Percentiles rank a stretch among this genome's conserved stretches.
These are phyloP conservation scores for Crossocerus cetratus DNA, from an alignment of 2,888 invertebrate genomes.

Conservation along the genomic window DNA sequence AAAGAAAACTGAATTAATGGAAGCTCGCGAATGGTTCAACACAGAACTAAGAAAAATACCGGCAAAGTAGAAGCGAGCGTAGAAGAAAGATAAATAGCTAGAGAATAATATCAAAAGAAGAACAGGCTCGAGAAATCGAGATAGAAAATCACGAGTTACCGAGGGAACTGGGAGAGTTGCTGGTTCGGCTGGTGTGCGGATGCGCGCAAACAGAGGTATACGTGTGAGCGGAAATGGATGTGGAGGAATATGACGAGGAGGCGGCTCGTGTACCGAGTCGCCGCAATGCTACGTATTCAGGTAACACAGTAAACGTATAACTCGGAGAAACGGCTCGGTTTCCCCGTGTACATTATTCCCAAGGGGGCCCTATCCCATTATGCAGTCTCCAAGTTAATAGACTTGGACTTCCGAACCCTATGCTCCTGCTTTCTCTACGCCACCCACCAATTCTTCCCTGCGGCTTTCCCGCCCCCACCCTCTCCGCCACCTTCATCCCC, in stretches of 20 bases:
- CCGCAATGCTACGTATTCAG: conserved; percentile 21
- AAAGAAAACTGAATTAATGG: too few species aligned
- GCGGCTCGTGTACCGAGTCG: conserved; percentile 24
- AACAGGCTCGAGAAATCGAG: background rate
- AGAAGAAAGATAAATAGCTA: background rate
- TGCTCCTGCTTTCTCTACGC: conserved; percentile 32
- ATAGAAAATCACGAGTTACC: background rate
- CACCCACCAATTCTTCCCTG: conserved; percentile 10
- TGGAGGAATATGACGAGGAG: conserved; percentile 35
- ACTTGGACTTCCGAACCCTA: conserved; percentile 60
- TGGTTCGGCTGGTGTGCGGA: background rate
- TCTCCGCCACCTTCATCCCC: background rate
- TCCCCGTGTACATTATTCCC: conserved; percentile 58
- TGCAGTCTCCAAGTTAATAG: conserved; percentile 64
- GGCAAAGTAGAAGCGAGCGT: background rate
- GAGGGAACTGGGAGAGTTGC: background rate
- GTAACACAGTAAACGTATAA: conserved; percentile 34
- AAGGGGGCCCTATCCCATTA: conserved; percentile 61
- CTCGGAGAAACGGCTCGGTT: conserved; percentile 31
- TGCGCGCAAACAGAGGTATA: conserved; percentile 5
- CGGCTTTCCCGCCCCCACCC: background rate
- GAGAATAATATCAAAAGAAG: background rate
- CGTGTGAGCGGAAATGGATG: conserved; percentile 30
- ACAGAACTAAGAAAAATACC: conserved; percentile 16
- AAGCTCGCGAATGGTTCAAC: too few species aligned